Evolutionary conservation across 2,113 vertebrate genomes (phyloP), one percentile per base, ranked within the genome.

Genomic region (Carassius gibelio): DNA sequence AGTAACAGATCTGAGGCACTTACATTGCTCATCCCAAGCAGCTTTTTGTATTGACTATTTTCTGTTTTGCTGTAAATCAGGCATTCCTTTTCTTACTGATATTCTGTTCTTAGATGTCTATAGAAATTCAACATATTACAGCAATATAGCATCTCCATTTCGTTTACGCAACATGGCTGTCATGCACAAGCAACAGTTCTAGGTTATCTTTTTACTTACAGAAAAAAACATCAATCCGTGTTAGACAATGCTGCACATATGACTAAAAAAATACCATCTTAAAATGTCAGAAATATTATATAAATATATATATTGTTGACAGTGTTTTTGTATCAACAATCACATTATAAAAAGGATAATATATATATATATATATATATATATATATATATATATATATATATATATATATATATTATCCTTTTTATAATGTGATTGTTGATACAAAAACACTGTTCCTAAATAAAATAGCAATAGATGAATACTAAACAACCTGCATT

Each of bases 1-100:
- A 87, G 68, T 61, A 23, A 45, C 42, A 61, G 72, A 81, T 66
- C 19, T 30, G 71, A 34, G 62, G 36, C 84, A 30, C 42, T 14
- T 38, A 15, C 3, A 5, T 59, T 34, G 13, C 19, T 30, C 21
- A 14, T 15, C 55, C 19, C 72, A 26, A 36, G 6, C 30, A 17
- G 52, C 30, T 23, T 50, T 13, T 6, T 45, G 42, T 45, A 9
- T 45, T 42, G 1, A 5, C 38, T 75, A 45, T 8, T 1, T 26
- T 30, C 30, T 8, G 68, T 71, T 71, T 38, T 48, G 71, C 30
- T 19, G 23, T 75, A 50, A 75, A 75, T 75, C 45, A 15, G 15
- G 45, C 13, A 7, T 19, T 34, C 3, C 14, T 1, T 8, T 4
- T 36, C 15, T 13, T 15, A 13, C 23, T 68, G 26, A 9, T 8